Conservation (phyloP, 2,113 vertebrate species). For the Nesoenas mayeri region DNA sequence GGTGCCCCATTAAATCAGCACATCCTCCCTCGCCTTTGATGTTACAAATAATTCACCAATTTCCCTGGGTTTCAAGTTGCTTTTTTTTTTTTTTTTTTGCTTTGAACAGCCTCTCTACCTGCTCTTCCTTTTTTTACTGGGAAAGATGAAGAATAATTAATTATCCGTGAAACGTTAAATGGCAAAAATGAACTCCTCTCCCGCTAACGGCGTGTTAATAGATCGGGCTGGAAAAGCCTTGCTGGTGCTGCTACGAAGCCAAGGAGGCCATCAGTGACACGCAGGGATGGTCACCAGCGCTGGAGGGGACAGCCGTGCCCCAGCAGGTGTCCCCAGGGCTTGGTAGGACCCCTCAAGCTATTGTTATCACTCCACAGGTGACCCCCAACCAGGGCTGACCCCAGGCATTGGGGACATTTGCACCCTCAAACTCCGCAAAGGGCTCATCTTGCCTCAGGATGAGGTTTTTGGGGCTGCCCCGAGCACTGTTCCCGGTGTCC, state of each 20-base stretch:
- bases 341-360: background rate
- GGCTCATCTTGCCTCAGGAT: background rate
- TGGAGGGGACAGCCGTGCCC: background rate
- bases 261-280: background rate
- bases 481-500: background rate
- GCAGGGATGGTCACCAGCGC: accelerated
- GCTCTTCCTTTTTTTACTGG: background rate
- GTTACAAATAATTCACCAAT: conserved; percentile 42
- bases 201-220: background rate
- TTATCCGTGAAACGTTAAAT: conserved; percentile 60
- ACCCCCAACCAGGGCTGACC: background rate
- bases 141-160: conserved; percentile 61
- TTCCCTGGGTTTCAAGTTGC: background rate
- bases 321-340: background rate
- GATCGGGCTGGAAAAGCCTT: background rate
- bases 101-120: conserved; percentile 42
- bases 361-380: accelerated
- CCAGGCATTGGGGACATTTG: accelerated
- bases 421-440: background rate
- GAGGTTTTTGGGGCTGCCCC: background rate
- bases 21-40: conserved; percentile 27
- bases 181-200: conserved; percentile 34
- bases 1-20: background rate
- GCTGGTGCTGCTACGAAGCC: accelerated
- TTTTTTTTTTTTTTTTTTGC: background rate